Conservation (phyloP, 2,113 vertebrate species). For the Hystrix cristata region DNA sequence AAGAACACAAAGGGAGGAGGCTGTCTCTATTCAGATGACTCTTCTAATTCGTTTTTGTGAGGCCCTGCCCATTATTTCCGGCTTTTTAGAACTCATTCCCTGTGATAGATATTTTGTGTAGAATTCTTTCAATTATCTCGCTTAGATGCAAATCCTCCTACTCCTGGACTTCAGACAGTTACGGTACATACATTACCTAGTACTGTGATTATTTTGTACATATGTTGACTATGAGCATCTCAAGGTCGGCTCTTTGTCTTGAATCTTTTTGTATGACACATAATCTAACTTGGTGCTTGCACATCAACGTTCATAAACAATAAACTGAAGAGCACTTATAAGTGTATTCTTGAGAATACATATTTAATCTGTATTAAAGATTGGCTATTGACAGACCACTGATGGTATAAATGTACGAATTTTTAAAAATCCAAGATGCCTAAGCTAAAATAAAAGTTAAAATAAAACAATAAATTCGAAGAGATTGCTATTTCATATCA, state of each 20-base stretch:
- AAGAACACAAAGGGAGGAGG: background rate
- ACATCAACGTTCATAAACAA: background rate
- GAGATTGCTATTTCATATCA: background rate
- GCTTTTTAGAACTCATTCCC: background rate
- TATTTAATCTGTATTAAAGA: conserved; percentile 8
- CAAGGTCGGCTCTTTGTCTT: background rate
- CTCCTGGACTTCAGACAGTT: background rate
- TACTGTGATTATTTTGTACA: background rate
- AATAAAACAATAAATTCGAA: conserved; percentile 32
- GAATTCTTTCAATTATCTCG: background rate
- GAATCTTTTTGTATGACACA: background rate
- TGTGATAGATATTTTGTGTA: background rate
- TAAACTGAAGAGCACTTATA: background rate
- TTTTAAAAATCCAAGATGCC: background rate
- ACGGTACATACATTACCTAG: background rate
- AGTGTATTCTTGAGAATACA: background rate
- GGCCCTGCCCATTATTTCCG: background rate
- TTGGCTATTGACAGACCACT: background rate
- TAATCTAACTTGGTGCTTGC: background rate
- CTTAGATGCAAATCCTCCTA: background rate
- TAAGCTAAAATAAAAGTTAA: conserved; percentile 43
- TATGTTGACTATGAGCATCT: background rate
- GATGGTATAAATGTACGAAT: background rate
- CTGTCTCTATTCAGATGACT: background rate
- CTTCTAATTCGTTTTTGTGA: background rate